Base-by-base conservation (phyloP, 2,888 invertebrate genomes). In the Andrena dorsata region DNA sequence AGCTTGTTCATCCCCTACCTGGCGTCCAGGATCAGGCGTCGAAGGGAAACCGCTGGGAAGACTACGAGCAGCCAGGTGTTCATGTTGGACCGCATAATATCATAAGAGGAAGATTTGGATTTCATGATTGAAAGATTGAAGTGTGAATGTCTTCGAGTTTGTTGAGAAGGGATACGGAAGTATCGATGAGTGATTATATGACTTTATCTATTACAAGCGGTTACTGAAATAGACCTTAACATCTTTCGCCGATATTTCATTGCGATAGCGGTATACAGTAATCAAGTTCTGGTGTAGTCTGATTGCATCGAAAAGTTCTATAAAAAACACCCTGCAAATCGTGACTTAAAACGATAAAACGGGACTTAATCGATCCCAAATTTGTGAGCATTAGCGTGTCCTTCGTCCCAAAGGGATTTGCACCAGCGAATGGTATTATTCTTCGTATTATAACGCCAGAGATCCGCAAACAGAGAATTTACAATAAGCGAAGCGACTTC, bases 1-100 rank as follows among this genome's bases (percentile, higher is more conserved):
- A 95, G 95, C 90, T 94, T 96, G 16, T 96, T 96, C 90, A 93
- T 95, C 63, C 95, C 96, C 2, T 94, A 95, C 1, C 80, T 96
- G 35, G 95, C 95, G 0, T 94, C 92, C 7, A 93, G 94, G 30
- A 88, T 96, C 80, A 93, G 94, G 56, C 86, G 88, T 2, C 86
- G 92, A 64, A 87, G 90, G 13, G 84, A 80, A 7, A 66, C 89
- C 13, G 85, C 77, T 1, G 82, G 76, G 7, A 90, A 88, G 69
- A 88, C 87, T 0, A 88, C 89, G 0, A 86, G 69, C 71, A 93
- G 92, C 71, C 93, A 92, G 72, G 80, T 91, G 2, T 90, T 92
- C 71, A 88, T 91, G 2, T 64, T 93, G 13, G 91, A 91, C 6
- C 35, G 8, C 28, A 41, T 70, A 6, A 78, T 66, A 66, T 5